Evolutionary conservation across 2,113 vertebrate species (phyloP).

Genomic region (Rhinolophus ferrumequinum): DNA sequence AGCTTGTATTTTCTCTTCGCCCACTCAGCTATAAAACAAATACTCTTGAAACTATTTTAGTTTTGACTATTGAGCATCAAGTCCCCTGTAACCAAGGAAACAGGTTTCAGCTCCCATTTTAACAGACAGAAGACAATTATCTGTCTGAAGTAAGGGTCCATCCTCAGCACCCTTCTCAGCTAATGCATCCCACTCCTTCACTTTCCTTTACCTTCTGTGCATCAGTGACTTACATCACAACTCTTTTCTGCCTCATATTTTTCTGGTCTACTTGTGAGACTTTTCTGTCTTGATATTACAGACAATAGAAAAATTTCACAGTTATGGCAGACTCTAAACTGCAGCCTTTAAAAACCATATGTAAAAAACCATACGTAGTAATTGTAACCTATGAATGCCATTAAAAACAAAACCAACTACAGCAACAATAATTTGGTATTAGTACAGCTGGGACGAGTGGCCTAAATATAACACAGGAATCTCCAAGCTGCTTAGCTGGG

Average conservation of each 20-base stretch:
- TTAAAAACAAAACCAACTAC: not conserved
- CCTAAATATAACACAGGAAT: not conserved
- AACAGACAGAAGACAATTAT: constrained; percentile 47
- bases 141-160: not conserved
- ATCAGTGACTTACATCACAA: not conserved
- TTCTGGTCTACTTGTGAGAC: not conserved
- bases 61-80: constrained; percentile 51
- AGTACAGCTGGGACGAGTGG: not conserved
- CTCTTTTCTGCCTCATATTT: not conserved
- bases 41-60: constrained; percentile 47
- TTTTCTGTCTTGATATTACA: not conserved
- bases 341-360: not conserved
- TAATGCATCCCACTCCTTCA: not conserved
- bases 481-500: not conserved
- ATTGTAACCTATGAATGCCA: not conserved
- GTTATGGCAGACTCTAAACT: not conserved
- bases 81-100: constrained; percentile 63
- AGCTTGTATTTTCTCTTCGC: constrained; percentile 44
- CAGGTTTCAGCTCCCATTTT: constrained; percentile 25
- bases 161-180: not conserved
- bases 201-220: not conserved
- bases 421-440: not conserved
- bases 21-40: constrained; percentile 64
- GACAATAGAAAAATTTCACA: not conserved
- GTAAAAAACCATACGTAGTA: not conserved